Conservation (phyloP, 2,797 vertebrate genomes). For the Leptodactylus fallax region DNA sequence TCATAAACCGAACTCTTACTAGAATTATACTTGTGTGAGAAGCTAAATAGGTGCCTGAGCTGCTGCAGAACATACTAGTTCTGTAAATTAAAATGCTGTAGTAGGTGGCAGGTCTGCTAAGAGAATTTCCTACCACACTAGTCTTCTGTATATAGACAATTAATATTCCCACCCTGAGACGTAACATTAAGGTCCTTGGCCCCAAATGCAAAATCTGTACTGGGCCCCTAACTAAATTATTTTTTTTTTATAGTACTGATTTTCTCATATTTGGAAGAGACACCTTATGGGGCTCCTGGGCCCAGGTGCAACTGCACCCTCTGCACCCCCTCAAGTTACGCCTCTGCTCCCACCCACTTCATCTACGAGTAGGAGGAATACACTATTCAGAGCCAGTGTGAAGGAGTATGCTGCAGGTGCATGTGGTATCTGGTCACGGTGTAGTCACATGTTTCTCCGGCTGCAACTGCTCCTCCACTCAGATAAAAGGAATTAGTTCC, state of each 20-base stretch:
- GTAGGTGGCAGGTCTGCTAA: too few relatives aligned
- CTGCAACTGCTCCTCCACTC: slow-evolving; percentile 45
- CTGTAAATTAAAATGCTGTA: too few relatives aligned
- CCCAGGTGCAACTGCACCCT: too few relatives aligned
- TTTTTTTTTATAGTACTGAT: too few relatives aligned
- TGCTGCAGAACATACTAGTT: slow-evolving; percentile 23
- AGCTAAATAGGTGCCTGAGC: neutral
- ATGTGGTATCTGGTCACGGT: neutral
- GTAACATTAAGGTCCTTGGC: too few relatives aligned
- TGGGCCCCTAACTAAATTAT: too few relatives aligned
- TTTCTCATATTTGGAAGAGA: too few relatives aligned
- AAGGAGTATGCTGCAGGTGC: slow-evolving; percentile 22
- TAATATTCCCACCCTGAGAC: neutral
- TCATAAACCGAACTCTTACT: neutral
- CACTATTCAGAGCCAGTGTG: neutral
- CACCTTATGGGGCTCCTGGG: too few relatives aligned
- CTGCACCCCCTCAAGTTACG: too few relatives aligned
- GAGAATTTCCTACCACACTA: neutral
- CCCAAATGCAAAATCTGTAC: too few relatives aligned
- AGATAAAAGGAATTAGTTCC: neutral
- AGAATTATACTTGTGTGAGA: neutral
- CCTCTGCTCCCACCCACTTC: neutral
- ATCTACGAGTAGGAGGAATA: neutral
- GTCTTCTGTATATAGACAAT: neutral
- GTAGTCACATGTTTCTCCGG: neutral